Base-by-base conservation (phyloP, 2,888 invertebrate species). In the Drosophila infuscata region DNA sequence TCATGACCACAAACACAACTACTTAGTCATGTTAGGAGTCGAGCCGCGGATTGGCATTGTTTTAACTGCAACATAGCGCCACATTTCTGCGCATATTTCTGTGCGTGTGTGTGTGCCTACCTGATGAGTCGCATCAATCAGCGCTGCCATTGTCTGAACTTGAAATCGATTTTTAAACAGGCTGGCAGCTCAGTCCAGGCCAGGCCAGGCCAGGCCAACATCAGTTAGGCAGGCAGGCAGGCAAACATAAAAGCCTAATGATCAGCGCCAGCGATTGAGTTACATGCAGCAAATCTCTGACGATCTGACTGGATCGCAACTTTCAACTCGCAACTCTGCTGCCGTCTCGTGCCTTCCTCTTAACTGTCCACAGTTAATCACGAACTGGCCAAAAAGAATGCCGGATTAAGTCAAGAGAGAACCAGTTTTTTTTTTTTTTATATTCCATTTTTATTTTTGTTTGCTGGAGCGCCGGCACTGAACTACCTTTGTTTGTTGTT, bases 231-330 rank as follows among this genome's bases (percentile, higher is more conserved):
- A 74, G 41, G 30, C 76, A 74, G 41, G 30, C 57, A 29, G 54
- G 67, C 64, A 84, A 86, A 83, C 87, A 88, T 88, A 81, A 85
- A 86, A 84, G 77, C 89, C 86, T 89, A 87, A 87, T 89, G 89
- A 87, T 89, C 87, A 87, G 83, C 70, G 88, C 87, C 89, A 71
- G 82, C 89, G 87, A 87, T 87, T 87, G 89, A 89, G 89, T 87
- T 89, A 89, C 86, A 85, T 87, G 87, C 72, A 70, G 75, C 82
- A 86, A 86, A 88, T 84, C 88, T 83, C 60, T 78, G 74, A 51
- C 67, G 84, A 84, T 84, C 68, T 61, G 48, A 46, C 46, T 56
- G 70, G 41, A 72, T 48, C 74, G 62, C 74, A 62, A 32, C 43
- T 32, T 41, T 30, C 11, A 41, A 57, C 41, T 57, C 57, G 51